Evolutionary conservation across 2,888 invertebrate species (phyloP), one percentile per base, ranked within the genome.

Genomic region (Cephus pygmeus): DNA sequence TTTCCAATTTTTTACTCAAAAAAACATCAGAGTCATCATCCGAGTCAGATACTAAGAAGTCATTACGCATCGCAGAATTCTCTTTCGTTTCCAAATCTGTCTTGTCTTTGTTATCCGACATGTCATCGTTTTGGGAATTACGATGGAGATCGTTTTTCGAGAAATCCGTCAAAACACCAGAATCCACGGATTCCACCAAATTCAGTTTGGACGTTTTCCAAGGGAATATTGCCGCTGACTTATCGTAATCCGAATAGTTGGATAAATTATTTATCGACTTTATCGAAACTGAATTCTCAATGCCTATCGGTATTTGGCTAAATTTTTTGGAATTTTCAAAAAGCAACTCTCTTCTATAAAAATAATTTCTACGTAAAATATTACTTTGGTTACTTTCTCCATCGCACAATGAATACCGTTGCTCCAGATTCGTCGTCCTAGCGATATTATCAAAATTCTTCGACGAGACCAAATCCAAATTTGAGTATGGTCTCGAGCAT

Each of bases 1-100:
- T 78, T 74, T 89, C 89, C 23, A 90, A 83, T 69, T 83, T 78
- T 12, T 81, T 82, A 73, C 82, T 82, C 34, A 88, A 77, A 34
- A 83, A 84, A 30, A 85, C 86, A 73, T 86, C 85, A 69, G 88
- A 85, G 23, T 77, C 83, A 56, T 79, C 71, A 1, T 73, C 77
- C 34, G 73, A 71, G 34, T 71, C 71, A 12, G 34, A 34, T 33
- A 31, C 71, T 11, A 9, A 12, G 15, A 71, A 34, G 15, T 71
- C 71, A 12, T 71, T 31, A 23, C 56, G 9, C 56, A 23, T 56
- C 56, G 0, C 9, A 9, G 23, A 56, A 56, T 56, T 56, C 23
- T 56, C 9, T 56, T 56, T 9, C 56, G 2, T 15, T 23, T 56
- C 56, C 2, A 56, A 56, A 56, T 9, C 9, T 23, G 4, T 56